Base-by-base conservation (phyloP, 2,113 vertebrate genomes). In the Carassius gibelio region DNA sequence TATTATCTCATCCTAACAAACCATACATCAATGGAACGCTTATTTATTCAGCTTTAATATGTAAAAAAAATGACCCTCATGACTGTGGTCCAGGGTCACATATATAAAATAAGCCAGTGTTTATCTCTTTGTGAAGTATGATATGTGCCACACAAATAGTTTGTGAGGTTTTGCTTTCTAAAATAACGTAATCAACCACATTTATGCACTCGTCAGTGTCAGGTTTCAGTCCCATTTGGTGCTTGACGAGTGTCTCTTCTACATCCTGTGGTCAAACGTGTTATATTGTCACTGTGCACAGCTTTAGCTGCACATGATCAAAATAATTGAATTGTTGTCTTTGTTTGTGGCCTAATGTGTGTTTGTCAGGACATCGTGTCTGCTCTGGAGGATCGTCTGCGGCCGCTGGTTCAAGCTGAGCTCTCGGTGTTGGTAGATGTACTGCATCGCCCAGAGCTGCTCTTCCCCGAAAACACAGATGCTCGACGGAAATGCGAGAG, bases 401-500 rank as follows among this genome's bases (percentile, higher is more conserved):
- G 97, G 66, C 98, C 98, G 0, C 94, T 99, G 76, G 98, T 99
- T 74, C 98, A 99, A 86, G 98, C 98, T 0, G 98, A 99, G 91
- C 91, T 99, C 0, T 99, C 98, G 0, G 98, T 99, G n/a, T 95
- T 99, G 0, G 98, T 99, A 59, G 98, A 99, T 10, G 98, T 99
- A 10, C 95, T 99, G 2, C 98, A 99, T 92, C 94, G 98, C 17
- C 98, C 98, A 0, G 98, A 99, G 87, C 94, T 99, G 87, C 97
- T 99, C 17, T 99, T 99, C 87, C 98, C 98, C 0, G 98, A 99
- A 88, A 98, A 99, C 94, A 99, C 98, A 0, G 98, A 99, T 0
- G 97, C 98, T 30, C 94, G 98, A 75, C 95, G 94, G 90, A 99
- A 99, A 88, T 99, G 98, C 59, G 97, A 99, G 89, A 99, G 98